Evolutionary conservation across 2,113 vertebrate genomes (phyloP), one percentile per base, ranked within the genome.

Genomic region (Synodontis membranacea): DNA sequence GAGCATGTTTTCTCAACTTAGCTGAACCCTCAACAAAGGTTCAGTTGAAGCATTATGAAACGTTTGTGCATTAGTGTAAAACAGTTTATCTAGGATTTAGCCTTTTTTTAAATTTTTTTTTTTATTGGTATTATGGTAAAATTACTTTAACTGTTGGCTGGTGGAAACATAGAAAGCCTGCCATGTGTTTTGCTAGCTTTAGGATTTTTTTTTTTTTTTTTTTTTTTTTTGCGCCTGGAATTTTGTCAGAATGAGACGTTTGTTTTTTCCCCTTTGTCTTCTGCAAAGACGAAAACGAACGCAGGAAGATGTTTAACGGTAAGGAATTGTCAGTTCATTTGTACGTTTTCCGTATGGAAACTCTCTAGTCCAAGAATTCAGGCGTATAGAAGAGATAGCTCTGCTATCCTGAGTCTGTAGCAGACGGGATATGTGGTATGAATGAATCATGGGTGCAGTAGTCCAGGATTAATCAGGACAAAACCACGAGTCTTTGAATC

Each of bases 381-480:
- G 91, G 86, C 92, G 90, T 91, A 87, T 91, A 84, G 87, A 80
- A 70, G 44, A 86, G 87, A 91, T 91, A 14, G 23, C 85, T 84
- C 81, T 52, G 84, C 89, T 92, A 92, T 93, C 91, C 93, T 90
- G 90, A 89, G 72, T 46, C 19, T 37, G 42, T 84, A 80, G 88
- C 88, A 87, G 91, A 89, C 92, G 93, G 94, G 93, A 94, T 93
- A 94, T 93, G 89, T 94, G 91, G 85, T 60, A 64, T 19, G 56
- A 64, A 46, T 34, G 42, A 48, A 48, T 78, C 72, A 25, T 60
- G n/a, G 56, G 70, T 78, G 84, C 75, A 31, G 44, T 56, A 86
- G 31, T 76, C 60, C 46, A 66, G 21, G 23, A 79, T 66, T 66
- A 50, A 60, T 37, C 5, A 79, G 37, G 44, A 15, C 84, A 91